Conservation (phyloP, 2,797 vertebrate genomes). For the Oceanodroma leucorhoa region DNA sequence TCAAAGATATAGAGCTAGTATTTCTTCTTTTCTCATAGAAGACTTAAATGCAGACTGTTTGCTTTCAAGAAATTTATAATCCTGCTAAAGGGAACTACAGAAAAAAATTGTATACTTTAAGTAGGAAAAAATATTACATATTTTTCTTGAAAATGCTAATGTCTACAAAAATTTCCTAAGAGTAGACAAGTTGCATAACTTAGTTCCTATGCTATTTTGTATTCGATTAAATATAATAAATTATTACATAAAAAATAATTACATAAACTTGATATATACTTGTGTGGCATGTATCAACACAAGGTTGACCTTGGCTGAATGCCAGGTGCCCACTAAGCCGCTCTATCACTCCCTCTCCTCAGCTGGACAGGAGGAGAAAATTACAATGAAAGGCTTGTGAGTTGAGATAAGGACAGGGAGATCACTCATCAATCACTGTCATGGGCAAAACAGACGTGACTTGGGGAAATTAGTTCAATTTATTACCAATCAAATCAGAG, state of each 20-base stretch:
- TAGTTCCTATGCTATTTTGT: not conserved
- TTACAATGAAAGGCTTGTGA: accelerated
- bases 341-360: not conserved
- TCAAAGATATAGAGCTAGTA: not conserved
- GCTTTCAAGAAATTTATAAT: not conserved
- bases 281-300: not conserved
- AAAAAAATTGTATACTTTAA: not conserved
- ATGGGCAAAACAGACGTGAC: not conserved
- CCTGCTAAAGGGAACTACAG: not conserved
- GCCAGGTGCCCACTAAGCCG: accelerated
- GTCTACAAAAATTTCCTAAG: not conserved
- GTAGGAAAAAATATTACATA: not conserved
- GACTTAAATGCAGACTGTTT: not conserved
- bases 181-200: not conserved
- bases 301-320: not conserved
- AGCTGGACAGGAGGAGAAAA: not conserved
- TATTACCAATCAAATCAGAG: not conserved
- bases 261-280: not conserved
- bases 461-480: not conserved
- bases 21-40: not conserved
- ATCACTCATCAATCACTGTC: not conserved
- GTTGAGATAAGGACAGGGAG: not conserved
- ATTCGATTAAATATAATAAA: not conserved
- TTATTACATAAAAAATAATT: not conserved
- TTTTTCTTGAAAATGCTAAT: not conserved